phyloP scores from a whole-genome alignment of 2,113 vertebrate species.

The Eonycteris spelaea region DNA sequence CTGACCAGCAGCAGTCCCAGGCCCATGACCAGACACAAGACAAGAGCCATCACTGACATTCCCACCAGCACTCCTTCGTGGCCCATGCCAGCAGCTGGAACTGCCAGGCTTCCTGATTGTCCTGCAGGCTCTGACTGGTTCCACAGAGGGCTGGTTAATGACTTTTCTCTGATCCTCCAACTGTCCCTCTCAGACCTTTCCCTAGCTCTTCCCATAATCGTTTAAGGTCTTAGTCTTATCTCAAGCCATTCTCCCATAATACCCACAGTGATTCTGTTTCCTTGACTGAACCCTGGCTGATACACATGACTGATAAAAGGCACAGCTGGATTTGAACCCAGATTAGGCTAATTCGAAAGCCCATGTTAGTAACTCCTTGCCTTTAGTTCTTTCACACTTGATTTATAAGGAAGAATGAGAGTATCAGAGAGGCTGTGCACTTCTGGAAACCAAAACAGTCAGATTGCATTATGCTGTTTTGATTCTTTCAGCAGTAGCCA shows the following conservation, averaged over 20 bases:
- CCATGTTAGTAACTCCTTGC: background rate
- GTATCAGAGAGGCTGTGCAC: background rate
- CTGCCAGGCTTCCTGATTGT: background rate
- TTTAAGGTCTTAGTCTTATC: background rate
- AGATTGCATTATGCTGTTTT: background rate
- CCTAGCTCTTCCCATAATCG: background rate
- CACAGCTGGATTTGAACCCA: background rate
- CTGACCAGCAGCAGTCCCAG: background rate
- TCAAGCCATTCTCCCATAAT: rapidly evolving
- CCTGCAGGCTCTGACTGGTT: background rate
- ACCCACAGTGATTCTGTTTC: background rate
- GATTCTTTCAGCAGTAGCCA: background rate
- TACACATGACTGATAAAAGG: background rate
- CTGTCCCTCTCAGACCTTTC: background rate
- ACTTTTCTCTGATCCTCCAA: background rate
- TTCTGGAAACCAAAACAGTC: background rate
- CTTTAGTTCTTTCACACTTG: background rate
- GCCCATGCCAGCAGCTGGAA: background rate
- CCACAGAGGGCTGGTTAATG: background rate
- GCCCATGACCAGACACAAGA: background rate
- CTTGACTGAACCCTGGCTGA: background rate
- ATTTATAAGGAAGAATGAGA: background rate
- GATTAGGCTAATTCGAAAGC: background rate
- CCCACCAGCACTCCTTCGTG: background rate
- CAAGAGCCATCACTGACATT: background rate